Percentiles rank a stretch among this genome's conserved stretches.
Conservation (phyloP, 2,888 invertebrate genomes). For the Cataglyphis altisquamis region DNA sequence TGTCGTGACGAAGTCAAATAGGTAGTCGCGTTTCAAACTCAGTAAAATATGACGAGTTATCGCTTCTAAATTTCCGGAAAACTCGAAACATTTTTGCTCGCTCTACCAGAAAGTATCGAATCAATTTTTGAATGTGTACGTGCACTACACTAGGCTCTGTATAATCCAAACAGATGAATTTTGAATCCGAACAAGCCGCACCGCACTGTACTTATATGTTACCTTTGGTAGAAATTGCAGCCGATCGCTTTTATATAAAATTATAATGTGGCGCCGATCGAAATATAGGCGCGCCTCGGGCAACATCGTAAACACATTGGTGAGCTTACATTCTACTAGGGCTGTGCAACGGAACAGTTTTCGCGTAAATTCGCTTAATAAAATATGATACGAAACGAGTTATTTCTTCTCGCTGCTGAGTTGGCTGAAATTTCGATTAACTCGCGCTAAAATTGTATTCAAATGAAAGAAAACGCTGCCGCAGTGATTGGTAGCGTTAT, state of each 20-base stretch:
- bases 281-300: conserved; percentile 28
- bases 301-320: conserved; percentile 24
- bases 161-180: conserved; percentile 83
- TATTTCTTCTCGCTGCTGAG: conserved; percentile 5
- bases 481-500: neutral
- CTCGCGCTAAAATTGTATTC: neutral
- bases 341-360: neutral
- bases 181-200: conserved; percentile 76
- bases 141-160: conserved; percentile 73
- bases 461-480: neutral
- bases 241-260: conserved; percentile 76
- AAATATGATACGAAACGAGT: conserved; percentile 10
- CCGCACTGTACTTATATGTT: conserved; percentile 39
- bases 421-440: conserved; percentile 36
- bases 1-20: neutral
- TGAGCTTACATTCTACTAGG: conserved; percentile 29
- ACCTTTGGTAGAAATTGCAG: conserved; percentile 26
- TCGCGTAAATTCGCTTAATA: conserved; percentile 16
- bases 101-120: conserved; percentile 76
- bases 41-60: neutral
- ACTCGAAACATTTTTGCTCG: conserved; percentile 74
- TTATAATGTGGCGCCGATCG: conserved; percentile 72
- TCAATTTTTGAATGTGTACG: conserved; percentile 79
- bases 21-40: neutral
- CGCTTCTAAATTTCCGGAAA: neutral